Evolutionary conservation across 2,797 vertebrate species (phyloP), one percentile per base, ranked within the genome.

Genomic region (Eurystomus glaucurus): DNA sequence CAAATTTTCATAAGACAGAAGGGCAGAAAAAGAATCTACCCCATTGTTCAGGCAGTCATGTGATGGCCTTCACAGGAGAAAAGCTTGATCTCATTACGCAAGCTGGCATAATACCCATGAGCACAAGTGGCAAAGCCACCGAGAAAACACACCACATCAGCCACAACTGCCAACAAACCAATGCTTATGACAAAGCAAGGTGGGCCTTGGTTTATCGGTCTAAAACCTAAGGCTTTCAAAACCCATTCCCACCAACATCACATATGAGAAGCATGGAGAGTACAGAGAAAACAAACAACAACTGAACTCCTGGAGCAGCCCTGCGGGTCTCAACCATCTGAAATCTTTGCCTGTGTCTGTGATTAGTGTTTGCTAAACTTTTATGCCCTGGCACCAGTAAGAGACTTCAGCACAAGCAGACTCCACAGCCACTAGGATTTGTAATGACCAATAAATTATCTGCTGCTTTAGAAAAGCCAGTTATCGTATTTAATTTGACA

Each of bases 401-500:
- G 22, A 92, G 57, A 50, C 37, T 84, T 43, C 45, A 90, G 70
- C 1, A 3, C 61, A 84, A 68, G 66, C 88, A 79, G 88, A 48
- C 77, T 86, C 74, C 58, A 19, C 26, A 75, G 90, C 15, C 19
- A 74, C 88, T 28, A n/a, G 80, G 62, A 70, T 65, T 97, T 90
- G 96, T 90, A 95, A 94, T 79, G 91, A 43, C 86, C 83, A 96
- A 85, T 86, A 96, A 94, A 94, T 85, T 94, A 85, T 88, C 80
- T 88, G 57, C 54, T 70, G 66, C 76, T 94, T 96, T 93, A 80
- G 83, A 95, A 94, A 88, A 94, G 83, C 80, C 85, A 85, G 93
- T 94, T 96, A 94, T 66, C 3, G 11, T 90, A 88, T 94, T 94
- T 96, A 93, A 94, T 86, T 88, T 94, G 94, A 96, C 94, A 93